These are phyloP conservation scores for Varecia variegata DNA, from an alignment of 2,797 vertebrate genomes.

Conservation along the genomic window DNA sequence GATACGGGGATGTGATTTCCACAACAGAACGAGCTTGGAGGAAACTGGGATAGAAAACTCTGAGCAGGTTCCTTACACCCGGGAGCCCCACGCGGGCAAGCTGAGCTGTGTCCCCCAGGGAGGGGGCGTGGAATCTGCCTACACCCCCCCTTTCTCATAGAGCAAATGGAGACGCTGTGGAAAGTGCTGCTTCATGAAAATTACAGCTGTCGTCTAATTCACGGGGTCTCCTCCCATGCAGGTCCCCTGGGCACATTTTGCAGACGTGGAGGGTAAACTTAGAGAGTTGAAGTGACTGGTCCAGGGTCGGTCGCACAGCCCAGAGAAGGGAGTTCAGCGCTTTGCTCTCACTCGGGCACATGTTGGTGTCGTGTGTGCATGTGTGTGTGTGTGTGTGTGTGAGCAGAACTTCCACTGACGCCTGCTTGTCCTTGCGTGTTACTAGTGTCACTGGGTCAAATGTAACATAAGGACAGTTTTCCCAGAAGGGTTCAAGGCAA, in stretches of 20 bases:
- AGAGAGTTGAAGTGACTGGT: not conserved
- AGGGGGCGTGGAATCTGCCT: not conserved
- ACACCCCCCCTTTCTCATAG: accelerated
- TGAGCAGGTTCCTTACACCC: not conserved
- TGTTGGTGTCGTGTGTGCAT: accelerated
- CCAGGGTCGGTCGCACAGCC: not conserved
- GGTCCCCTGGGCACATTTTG: accelerated
- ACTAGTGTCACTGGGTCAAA: not conserved
- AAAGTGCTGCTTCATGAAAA: not conserved
- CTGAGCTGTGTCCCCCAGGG: not conserved
- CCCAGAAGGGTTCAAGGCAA: not conserved
- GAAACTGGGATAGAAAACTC: not conserved
- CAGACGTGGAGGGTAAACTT: accelerated
- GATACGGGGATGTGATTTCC: not conserved
- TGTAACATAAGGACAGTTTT: not conserved
- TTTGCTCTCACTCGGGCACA: accelerated
- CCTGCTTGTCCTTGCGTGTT: accelerated
- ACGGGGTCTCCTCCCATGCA: accelerated
- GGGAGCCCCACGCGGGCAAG: accelerated
- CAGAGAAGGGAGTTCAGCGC: not conserved
- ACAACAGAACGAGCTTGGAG: accelerated
- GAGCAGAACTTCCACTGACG: not conserved
- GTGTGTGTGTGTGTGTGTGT: accelerated
- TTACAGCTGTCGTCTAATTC: accelerated
- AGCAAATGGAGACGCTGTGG: accelerated